Evolutionary conservation across 2,113 vertebrate species (phyloP), one percentile per base, ranked within the genome.

Genomic region (Odobenus rosmarus): DNA sequence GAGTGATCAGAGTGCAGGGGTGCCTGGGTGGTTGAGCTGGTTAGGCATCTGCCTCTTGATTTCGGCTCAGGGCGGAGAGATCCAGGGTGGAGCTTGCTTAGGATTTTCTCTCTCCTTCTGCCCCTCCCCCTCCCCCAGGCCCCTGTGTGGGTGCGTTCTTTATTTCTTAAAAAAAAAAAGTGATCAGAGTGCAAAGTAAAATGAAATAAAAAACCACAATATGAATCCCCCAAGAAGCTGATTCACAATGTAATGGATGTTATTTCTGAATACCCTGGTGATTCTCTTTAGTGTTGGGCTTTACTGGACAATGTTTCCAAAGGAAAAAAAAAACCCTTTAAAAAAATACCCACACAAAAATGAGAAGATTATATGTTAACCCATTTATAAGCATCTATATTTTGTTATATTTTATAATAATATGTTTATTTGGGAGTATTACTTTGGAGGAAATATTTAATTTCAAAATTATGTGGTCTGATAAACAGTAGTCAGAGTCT

Each of bases 391-490:
- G 55, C 74, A 93, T 5, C 28, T 90, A 5, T 59, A 83, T 95
- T 95, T 97, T 88, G 61, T 81, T 82, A 76, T 18, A 77, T 53
- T 80, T 85, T n/a, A 86, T 26, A 77, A 7, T 74, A 59, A 77
- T 81, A n/a, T 64, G 33, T 82, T 93, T 90, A 90, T 96, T 55
- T 92, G 42, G 59, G 39, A 81, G 72, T 72, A 53, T 92, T 92
- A 71, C 53, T 88, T 51, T 85, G 49, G 53, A 74, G 82, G 57
- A 97, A 93, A 94, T 87, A 8, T 93, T 94, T 96, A 71, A 79
- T 74, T 62, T 95, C 51, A 89, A 74, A 90, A 77, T 92, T 69
- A 90, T 26, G n/a, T 61, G 67, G 59, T 89, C 31, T 93, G 88
- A 93, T 89, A 36, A 95, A 61, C 7, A 81, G 49, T 87, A 55